Conservation (phyloP, 2,113 vertebrate genomes). For the Xiphophorus maculatus region DNA sequence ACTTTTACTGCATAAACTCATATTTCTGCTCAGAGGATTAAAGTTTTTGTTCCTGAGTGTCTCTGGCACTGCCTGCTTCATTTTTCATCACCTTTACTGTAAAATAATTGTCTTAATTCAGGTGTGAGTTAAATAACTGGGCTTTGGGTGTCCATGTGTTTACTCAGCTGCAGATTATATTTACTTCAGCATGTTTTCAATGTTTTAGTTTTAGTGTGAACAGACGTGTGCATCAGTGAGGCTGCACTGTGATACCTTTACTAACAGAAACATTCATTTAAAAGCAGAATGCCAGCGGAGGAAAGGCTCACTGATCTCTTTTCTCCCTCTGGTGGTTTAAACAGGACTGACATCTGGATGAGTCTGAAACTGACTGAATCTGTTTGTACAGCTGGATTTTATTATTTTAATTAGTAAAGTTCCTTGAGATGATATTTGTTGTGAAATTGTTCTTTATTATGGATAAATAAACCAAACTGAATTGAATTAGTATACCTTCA, state of each 20-base stretch:
- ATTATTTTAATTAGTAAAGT: too few relatives aligned
- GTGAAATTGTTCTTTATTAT: too few relatives aligned
- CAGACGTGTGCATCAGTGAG: not conserved
- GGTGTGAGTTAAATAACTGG: not conserved
- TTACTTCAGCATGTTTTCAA: not conserved
- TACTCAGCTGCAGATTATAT: too few relatives aligned
- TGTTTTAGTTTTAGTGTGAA: not conserved
- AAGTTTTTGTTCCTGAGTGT: not conserved
- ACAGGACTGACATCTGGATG: not conserved
- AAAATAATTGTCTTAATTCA: constrained; percentile 16
- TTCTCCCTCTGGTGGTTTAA: constrained; percentile 31
- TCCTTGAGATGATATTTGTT: too few relatives aligned
- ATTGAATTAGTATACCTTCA: too few relatives aligned
- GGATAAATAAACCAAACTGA: too few relatives aligned
- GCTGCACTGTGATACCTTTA: not conserved
- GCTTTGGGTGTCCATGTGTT: not conserved
- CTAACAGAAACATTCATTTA: not conserved
- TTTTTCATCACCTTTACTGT: not conserved
- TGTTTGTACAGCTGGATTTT: too few relatives aligned
- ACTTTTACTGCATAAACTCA: too few relatives aligned
- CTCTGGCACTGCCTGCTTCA: not conserved
- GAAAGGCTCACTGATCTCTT: not conserved
- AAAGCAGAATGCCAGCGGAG: not conserved
- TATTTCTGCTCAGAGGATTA: too few relatives aligned
- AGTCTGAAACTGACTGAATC: too few relatives aligned